phyloP scores from a whole-genome alignment of 2,888 invertebrate genomes.

The Amaurobius ferox region DNA sequence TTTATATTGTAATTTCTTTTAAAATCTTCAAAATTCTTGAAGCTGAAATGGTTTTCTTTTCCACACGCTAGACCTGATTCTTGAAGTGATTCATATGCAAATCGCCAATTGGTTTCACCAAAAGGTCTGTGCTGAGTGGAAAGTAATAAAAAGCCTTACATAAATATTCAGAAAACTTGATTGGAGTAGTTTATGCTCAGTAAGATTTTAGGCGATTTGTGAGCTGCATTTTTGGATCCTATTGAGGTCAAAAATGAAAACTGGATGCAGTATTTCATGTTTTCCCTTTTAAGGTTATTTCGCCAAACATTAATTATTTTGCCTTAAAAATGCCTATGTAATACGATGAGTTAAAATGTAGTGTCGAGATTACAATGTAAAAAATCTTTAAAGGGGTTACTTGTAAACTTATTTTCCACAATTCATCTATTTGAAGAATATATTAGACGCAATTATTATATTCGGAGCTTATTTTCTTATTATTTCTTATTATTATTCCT shows the following conservation, averaged over 20 bases:
- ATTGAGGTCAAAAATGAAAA: constrained; percentile 8
- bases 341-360: neutral
- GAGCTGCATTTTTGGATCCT: neutral
- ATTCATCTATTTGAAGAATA: too few species aligned
- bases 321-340: neutral
- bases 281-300: neutral
- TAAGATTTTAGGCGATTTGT: neutral
- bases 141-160: neutral
- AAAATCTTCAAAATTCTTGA: too few species aligned
- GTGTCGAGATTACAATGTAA: too few species aligned
- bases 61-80: neutral
- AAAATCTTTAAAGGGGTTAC: too few species aligned
- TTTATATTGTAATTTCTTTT: too few species aligned
- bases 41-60: too few species aligned
- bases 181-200: neutral
- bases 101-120: neutral
- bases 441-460: too few species aligned
- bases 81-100: neutral
- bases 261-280: neutral
- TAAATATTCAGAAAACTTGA: constrained; percentile 1
- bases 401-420: too few species aligned
- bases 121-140: neutral
- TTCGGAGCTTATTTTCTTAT: too few species aligned
- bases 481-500: too few species aligned
- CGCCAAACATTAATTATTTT: neutral